phyloP scores from a whole-genome alignment of 2,888 invertebrate species.

The Exocentrus adspersus region DNA sequence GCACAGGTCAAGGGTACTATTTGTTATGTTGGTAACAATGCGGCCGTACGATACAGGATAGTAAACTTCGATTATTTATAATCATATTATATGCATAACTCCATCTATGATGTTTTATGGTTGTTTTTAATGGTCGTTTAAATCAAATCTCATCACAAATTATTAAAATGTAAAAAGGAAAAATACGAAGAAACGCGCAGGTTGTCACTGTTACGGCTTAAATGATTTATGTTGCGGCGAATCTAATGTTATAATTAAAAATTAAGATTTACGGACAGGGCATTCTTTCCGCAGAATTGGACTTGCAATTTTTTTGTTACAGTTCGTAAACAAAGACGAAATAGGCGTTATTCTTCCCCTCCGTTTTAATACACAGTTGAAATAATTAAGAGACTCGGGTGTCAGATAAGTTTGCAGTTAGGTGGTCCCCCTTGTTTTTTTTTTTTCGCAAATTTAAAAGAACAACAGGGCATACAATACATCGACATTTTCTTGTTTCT shows the following conservation, averaged over 20 bases:
- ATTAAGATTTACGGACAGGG: constrained; percentile 2
- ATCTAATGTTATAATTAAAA: constrained; percentile 15
- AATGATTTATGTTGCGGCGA: constrained; percentile 6
- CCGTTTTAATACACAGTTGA: too few relatives aligned
- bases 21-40: constrained; percentile 52
- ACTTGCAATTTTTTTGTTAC: too few relatives aligned
- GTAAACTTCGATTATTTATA: constrained; percentile 48
- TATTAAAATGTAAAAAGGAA: constrained; percentile 20
- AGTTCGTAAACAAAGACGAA: too few relatives aligned
- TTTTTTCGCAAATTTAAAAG: too few relatives aligned
- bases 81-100: constrained; percentile 39
- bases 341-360: too few relatives aligned
- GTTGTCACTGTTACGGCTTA: constrained; percentile 12
- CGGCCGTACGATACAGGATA: constrained; percentile 45
- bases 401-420: too few relatives aligned
- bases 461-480: too few relatives aligned
- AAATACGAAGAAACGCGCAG: neutral
- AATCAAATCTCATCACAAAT: constrained; percentile 25
- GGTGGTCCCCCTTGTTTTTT: too few relatives aligned
- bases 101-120: constrained; percentile 38
- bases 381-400: too few relatives aligned
- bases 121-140: constrained; percentile 18
- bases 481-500: too few relatives aligned
- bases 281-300: neutral
- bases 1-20: constrained; percentile 51